phyloP scores from a whole-genome alignment of 2,888 invertebrate genomes.

The Synergus umbraculus region DNA sequence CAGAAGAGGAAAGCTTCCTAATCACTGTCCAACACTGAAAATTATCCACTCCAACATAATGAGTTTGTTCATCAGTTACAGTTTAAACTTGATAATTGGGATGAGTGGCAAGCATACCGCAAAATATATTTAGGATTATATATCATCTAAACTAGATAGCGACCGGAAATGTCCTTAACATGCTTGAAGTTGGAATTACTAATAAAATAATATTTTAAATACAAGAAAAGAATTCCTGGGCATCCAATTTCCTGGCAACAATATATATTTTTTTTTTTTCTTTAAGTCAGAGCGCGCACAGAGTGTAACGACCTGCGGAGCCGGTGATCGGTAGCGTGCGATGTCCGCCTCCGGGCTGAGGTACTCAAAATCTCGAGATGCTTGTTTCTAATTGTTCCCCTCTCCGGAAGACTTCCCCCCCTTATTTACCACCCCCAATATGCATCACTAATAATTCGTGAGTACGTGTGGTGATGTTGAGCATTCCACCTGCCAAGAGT shows the following conservation, averaged over 20 bases:
- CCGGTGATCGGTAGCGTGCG: neutral
- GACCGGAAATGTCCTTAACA: neutral
- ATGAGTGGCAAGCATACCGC: slow-evolving; percentile 12
- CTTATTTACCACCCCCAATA: slow-evolving; percentile 29
- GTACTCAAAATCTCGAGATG: neutral
- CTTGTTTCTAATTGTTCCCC: neutral
- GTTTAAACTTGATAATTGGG: slow-evolving; percentile 30
- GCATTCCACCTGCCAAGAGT: slow-evolving; percentile 74
- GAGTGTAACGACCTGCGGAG: slow-evolving; percentile 4
- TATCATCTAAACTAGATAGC: neutral
- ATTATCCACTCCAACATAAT: slow-evolving; percentile 18
- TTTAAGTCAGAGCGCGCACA: neutral
- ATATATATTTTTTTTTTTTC: neutral
- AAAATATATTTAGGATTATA: slow-evolving; percentile 6
- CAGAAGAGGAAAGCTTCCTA: slow-evolving; percentile 7
- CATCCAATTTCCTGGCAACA: neutral
- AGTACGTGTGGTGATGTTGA: slow-evolving; percentile 68
- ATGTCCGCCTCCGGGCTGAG: neutral
- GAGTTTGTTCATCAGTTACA: slow-evolving; percentile 29
- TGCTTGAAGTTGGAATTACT: neutral
- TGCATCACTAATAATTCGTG: slow-evolving; percentile 69
- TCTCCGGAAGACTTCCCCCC: neutral
- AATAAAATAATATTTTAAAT: neutral
- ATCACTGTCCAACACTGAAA: slow-evolving; percentile 25
- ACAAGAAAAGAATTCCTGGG: neutral